These are phyloP conservation scores for Pristionchus entomophagus DNA, from an alignment of 2,888 invertebrate genomes.

Conservation along the genomic window DNA sequence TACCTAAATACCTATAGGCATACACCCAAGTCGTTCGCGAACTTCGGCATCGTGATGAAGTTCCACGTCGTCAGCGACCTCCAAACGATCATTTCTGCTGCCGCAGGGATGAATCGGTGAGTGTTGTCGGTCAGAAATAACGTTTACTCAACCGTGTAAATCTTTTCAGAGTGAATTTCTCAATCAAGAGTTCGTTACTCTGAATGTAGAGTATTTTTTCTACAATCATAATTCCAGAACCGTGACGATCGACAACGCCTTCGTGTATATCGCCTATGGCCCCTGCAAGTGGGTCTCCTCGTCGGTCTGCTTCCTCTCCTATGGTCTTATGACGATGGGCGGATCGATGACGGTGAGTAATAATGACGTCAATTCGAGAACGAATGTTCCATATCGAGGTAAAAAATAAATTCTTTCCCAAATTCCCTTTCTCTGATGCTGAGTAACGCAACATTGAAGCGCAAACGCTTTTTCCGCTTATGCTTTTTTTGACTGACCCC, in stretches of 20 bases:
- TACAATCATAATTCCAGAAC: neutral
- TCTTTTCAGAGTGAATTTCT: too few species aligned
- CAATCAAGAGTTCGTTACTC: too few species aligned
- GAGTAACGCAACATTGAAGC: neutral
- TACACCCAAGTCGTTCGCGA: neutral
- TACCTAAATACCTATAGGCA: too few species aligned
- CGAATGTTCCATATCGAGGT: too few species aligned
- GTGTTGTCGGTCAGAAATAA: neutral
- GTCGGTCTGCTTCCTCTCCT: neutral
- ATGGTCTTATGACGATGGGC: neutral
- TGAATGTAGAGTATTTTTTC: neutral
- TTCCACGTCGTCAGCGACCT: neutral
- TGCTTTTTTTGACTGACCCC: neutral
- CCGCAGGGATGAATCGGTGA: neutral
- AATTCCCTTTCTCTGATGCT: neutral
- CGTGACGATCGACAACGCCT: neutral
- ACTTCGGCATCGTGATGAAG: conserved; percentile 25
- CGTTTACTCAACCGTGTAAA: too few species aligned
- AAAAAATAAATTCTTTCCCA: neutral
- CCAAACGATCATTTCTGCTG: neutral
- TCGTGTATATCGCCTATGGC: neutral
- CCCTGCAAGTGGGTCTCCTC: neutral
- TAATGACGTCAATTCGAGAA: neutral
- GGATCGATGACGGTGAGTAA: conserved; percentile 2
- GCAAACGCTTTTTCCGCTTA: neutral